Base-by-base conservation (phyloP, 1,140 invertebrate genomes). In the Plodia interpunctella region DNA sequence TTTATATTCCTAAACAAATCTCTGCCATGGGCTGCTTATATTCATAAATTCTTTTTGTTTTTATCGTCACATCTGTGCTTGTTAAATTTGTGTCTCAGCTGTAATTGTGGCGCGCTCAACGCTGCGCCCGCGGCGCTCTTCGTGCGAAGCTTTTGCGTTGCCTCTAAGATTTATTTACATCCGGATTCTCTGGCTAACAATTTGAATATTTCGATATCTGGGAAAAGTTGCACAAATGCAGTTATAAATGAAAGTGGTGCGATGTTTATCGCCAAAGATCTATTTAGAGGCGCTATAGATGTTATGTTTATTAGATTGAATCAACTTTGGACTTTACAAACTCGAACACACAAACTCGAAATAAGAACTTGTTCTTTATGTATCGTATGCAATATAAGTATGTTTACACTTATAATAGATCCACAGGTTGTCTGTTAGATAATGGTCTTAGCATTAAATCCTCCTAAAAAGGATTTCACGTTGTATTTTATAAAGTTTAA, bases 161-260 rank as follows among this genome's bases (percentile, higher is more conserved):
- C 74, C 62, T 69, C 67, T 62, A 78, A 76, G 72, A 82, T 82
- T 82, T 80, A 80, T 83, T 75, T 74, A 85, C 82, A 82, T 85
- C 82, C 82, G 83, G 79, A 87, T 82, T 84, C 72, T 78, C 64
- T 55, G 51, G 62, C 55, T 70, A 68, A 70, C 75, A 72, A 71
- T 53, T 25, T 53, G 21, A 53, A 53, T 53, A 53, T 25, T 53
- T 53, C 17, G 21, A 53, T 53, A 53, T 53, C 49, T 51, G 38
- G 38, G n/a, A 44, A 44, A 44, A 44, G 38, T 44, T 44, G 38
- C 38, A 44, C 15, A 44, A 44, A 44, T 44, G 38, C 38, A 44
- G 38, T 44, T 17, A 44, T 44, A 44, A 44, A 44, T 44, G 38
- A 44, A 44, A 44, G 38, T 15, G 38, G 15, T 44, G 38, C n/a